Evolutionary conservation across 2,113 vertebrate species (phyloP).

Genomic region (Plecotus auritus): DNA sequence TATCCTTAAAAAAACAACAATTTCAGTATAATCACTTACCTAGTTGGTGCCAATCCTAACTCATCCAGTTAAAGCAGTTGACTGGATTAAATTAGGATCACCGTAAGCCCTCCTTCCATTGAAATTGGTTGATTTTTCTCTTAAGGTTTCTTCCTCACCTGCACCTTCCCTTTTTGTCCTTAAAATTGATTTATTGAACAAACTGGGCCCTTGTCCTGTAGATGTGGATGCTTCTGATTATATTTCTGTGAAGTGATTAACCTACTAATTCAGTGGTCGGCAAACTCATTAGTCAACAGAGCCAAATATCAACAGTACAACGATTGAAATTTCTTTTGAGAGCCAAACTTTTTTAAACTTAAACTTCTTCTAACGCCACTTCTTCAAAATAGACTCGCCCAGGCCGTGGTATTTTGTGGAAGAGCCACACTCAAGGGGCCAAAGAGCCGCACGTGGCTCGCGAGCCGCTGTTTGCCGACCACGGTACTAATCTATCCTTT

Average conservation of each 20-base stretch:
- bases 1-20: not conserved
- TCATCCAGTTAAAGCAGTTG: not conserved
- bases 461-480: too few species aligned
- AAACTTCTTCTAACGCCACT: too few species aligned
- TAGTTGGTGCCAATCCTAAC: not conserved
- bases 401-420: too few species aligned
- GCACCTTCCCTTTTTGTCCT: not conserved
- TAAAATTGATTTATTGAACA: conserved; percentile 1
- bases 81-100: not conserved
- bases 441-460: too few species aligned
- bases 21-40: not conserved
- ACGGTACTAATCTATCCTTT: not conserved
- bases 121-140: not conserved
- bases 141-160: not conserved
- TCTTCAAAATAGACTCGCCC: too few species aligned
- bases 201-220: not conserved
- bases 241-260: not conserved
- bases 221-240: not conserved
- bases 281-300: too few species aligned
- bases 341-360: too few species aligned
- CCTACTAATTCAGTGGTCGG: not conserved
- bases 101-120: not conserved
- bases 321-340: too few species aligned
- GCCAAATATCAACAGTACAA: too few species aligned
- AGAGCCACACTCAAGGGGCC: too few species aligned